Conservation (phyloP, 2,113 vertebrate genomes). For the Sigmodon hispidus region DNA sequence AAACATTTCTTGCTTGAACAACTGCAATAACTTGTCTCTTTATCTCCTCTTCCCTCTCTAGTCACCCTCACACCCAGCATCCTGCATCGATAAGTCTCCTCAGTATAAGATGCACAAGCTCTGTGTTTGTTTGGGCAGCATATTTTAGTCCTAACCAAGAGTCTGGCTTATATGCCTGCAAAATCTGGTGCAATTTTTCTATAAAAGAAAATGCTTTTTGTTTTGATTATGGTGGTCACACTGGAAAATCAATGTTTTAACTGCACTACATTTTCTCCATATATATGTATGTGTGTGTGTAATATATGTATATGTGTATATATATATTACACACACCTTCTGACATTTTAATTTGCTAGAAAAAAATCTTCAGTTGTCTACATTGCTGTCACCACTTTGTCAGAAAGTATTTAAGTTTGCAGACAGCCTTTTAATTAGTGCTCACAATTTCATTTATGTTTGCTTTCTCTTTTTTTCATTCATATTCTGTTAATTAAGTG, state of each 20-base stretch:
- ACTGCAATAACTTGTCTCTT: conserved; percentile 68
- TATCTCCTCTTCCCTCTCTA: conserved; percentile 56
- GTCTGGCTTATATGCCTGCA: conserved; percentile 69
- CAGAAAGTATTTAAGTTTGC: conserved; percentile 95
- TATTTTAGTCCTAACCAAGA: conserved; percentile 81
- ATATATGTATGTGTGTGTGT: conserved; percentile 54
- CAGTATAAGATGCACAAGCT: background rate
- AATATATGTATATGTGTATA: background rate
- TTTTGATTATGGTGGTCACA: conserved; percentile 74
- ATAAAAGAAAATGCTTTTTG: conserved; percentile 71
- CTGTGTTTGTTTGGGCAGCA: conserved; percentile 66
- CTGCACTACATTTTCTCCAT: conserved; percentile 80
- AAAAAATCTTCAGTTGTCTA: conserved; percentile 86
- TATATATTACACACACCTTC: conserved; percentile 67
- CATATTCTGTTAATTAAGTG: conserved; percentile 99
- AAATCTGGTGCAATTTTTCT: conserved; percentile 82
- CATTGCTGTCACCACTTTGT: conserved; percentile 91
- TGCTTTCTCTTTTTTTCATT: conserved; percentile 94
- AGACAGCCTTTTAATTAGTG: conserved; percentile 98
- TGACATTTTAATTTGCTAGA: conserved; percentile 87
- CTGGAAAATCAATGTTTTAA: conserved; percentile 85
- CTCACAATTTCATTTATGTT: conserved; percentile 97
- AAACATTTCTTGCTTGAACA: conserved; percentile 80
- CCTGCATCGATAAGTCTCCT: conserved; percentile 52
- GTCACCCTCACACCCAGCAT: background rate